Conservation (phyloP, 2,113 vertebrate genomes). For the Uropsilus gracilis region DNA sequence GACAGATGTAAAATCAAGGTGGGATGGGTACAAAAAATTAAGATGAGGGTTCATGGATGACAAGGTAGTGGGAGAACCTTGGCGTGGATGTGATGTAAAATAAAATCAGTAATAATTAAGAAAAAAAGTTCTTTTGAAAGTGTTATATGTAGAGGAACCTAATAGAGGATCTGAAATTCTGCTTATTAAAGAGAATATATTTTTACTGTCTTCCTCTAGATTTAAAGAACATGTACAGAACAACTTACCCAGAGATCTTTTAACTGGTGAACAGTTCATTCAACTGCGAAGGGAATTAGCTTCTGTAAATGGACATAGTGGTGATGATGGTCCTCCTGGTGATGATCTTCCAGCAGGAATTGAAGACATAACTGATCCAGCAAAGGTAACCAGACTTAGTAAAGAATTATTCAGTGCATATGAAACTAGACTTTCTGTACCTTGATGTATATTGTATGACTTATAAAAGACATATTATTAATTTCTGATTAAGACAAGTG, state of each 20-base stretch:
- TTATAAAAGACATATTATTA: neutral
- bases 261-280: conserved; percentile 95
- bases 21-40: too few species aligned
- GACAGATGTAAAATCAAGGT: too few species aligned
- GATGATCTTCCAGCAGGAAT: conserved; percentile 93
- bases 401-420: neutral
- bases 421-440: neutral
- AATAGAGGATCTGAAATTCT: conserved; percentile 6
- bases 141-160: neutral
- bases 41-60: too few species aligned
- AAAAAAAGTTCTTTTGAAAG: conserved; percentile 36
- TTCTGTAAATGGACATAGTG: conserved; percentile 88
- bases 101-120: too few species aligned
- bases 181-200: neutral
- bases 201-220: conserved; percentile 82
- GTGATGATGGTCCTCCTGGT: conserved; percentile 86
- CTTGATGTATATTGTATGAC: neutral
- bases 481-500: conserved; percentile 17
- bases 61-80: too few species aligned
- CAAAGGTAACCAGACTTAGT: conserved; percentile 88
- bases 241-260: conserved; percentile 95
- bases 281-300: conserved; percentile 94
- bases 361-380: conserved; percentile 96
- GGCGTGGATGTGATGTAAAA: too few species aligned
- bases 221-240: conserved; percentile 98